phyloP scores from a whole-genome alignment of 2,888 invertebrate genomes.

The Thecocarcelia acutangulata region DNA sequence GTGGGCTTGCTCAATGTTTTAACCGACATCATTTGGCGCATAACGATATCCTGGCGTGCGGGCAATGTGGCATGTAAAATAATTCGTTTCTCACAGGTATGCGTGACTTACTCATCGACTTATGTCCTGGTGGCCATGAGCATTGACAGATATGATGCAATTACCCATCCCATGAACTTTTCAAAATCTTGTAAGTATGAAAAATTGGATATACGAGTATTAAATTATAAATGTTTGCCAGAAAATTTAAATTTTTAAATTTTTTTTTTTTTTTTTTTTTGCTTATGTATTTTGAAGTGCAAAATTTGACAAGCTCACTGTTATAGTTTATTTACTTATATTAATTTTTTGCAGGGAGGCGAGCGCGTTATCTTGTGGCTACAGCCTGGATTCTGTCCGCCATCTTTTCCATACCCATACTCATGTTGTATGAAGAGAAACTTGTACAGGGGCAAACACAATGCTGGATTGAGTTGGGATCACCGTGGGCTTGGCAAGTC shows the following conservation, averaged over 20 bases:
- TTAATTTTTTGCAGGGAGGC: constrained; percentile 85
- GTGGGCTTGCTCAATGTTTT: constrained; percentile 94
- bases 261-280: no score
- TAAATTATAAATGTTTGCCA: neutral
- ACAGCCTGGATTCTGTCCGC: constrained; percentile 92
- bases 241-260: neutral
- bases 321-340: no score
- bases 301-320: no score
- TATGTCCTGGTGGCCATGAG: constrained; percentile 95
- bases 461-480: constrained; percentile 93
- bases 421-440: constrained; percentile 90
- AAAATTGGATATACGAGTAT: constrained; percentile 27
- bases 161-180: constrained; percentile 97
- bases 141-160: constrained; percentile 96
- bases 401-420: constrained; percentile 90
- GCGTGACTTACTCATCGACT: constrained; percentile 95
- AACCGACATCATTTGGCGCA: constrained; percentile 94
- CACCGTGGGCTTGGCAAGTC: constrained; percentile 90
- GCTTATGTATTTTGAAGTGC: no score
- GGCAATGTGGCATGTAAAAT: constrained; percentile 94
- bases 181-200: constrained; percentile 93
- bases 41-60: constrained; percentile 93
- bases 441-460: constrained; percentile 89
- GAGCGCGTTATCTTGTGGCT: constrained; percentile 89
- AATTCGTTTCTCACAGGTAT: constrained; percentile 91